Evolutionary conservation across 1,140 invertebrate genomes (phyloP), one percentile per base, ranked within the genome.

Genomic region (Trissolcus basalis): DNA sequence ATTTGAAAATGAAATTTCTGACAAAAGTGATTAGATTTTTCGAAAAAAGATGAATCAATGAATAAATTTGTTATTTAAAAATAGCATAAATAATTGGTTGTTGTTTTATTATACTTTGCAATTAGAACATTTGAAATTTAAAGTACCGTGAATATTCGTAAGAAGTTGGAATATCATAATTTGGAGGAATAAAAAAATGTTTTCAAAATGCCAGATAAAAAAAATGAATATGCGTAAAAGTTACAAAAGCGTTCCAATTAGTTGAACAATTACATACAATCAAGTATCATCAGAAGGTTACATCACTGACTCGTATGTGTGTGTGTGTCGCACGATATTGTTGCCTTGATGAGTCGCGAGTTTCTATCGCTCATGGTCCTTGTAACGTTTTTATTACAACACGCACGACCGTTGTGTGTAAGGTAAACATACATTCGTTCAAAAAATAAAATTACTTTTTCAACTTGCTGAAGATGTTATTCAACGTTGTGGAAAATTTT

Each of bases 341-440:
- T 58, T 51, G 64, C 64, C 64, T 67, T 27, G 19, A 27, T 67
- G 53, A 51, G 35, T 58, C 19, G 47, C 64, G 50, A 67, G 56
- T 56, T 67, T 67, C 64, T 58, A 51, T 58, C 64, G 58, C 64
- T 67, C 35, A 32, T 43, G 58, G 64, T 67, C 64, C 64, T 67
- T 67, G 64, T 67, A 67, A 65, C 63, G 63, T 56, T 56, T 65
- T 56, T 65, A 12, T 50, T 44, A 55, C 63, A 56, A 56, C 44
- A 35, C 53, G 39, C 49, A 32, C 49, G 51, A 65, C 45, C 63
- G 43, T 32, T 55, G 50, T 14, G n/a, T 41, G 3, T 15, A 6
- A 15, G 35, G 27, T 33, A 4, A 48, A 55, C 48, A 53, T 48
- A 55, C 55, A 36, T 48, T 49, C 32, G 13, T 11, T 32, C 12